phyloP scores from a whole-genome alignment of 2,113 vertebrate genomes.

The Otus sunia region DNA sequence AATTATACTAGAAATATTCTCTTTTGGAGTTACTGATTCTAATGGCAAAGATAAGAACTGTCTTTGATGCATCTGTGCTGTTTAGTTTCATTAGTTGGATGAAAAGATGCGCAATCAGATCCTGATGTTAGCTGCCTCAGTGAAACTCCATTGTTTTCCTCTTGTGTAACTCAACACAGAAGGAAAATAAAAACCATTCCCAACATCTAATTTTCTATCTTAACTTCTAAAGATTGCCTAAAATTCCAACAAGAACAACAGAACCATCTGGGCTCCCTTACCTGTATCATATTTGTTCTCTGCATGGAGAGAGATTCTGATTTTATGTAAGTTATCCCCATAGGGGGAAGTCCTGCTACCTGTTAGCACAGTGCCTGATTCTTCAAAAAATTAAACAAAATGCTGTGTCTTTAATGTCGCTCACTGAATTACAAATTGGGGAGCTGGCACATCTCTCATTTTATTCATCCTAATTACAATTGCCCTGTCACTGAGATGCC shows the following conservation, averaged over 20 bases:
- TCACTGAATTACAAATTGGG: constrained; percentile 65
- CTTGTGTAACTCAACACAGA: background rate
- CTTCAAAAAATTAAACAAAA: constrained; percentile 58
- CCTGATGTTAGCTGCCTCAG: background rate
- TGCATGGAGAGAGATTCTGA: constrained; percentile 37
- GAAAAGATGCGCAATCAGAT: background rate
- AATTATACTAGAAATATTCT: background rate
- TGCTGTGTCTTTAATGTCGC: constrained; percentile 61
- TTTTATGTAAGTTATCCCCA: constrained; percentile 48
- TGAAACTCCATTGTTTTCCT: background rate
- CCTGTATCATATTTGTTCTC: constrained; percentile 29
- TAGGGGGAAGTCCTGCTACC: constrained; percentile 40
- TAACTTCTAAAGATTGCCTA: background rate
- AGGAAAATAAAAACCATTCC: background rate
- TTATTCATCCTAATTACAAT: constrained; percentile 81
- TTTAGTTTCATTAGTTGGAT: constrained; percentile 13
- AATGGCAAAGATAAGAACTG: background rate
- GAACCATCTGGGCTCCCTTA: constrained; percentile 28
- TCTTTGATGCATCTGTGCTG: background rate
- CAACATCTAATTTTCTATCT: background rate
- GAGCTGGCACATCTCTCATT: constrained; percentile 72
- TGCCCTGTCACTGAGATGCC: constrained; percentile 79
- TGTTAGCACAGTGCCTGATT: constrained; percentile 53
- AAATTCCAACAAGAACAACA: constrained; percentile 28
- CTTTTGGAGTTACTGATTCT: background rate